Evolutionary conservation across 1,140 invertebrate species (phyloP).

Genomic region (Drosophila subobscura): DNA sequence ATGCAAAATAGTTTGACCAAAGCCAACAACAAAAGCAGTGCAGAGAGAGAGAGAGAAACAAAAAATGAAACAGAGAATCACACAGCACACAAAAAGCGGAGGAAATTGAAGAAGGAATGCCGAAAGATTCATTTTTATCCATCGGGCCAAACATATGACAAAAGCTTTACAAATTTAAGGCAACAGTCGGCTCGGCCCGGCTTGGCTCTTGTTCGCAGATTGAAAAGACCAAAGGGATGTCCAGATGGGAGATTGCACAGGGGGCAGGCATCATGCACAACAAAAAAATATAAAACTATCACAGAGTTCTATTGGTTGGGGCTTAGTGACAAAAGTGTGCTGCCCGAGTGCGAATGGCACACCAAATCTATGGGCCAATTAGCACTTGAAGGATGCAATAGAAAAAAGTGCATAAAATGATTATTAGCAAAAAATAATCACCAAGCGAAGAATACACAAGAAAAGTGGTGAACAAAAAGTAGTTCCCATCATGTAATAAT

Average conservation of each 20-base stretch:
- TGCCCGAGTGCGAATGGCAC: too few relatives aligned
- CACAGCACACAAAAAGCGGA: not conserved
- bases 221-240: constrained; percentile 19
- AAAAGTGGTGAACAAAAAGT: too few relatives aligned
- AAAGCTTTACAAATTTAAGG: constrained; percentile 10
- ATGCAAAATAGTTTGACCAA: constrained; percentile 56
- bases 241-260: not conserved
- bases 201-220: constrained; percentile 15
- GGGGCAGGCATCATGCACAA: too few relatives aligned
- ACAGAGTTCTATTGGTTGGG: not conserved
- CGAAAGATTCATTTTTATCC: constrained; percentile 38
- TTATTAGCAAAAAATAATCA: too few relatives aligned
- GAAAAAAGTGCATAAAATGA: too few relatives aligned
- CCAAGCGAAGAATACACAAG: too few relatives aligned
- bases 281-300: not conserved
- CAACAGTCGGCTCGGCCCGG: too few relatives aligned
- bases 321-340: too few relatives aligned
- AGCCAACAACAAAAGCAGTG: constrained; percentile 14
- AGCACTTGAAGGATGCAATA: too few relatives aligned
- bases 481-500: too few relatives aligned
- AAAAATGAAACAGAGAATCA: not conserved
- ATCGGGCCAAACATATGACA: constrained; percentile 32
- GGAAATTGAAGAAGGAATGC: constrained; percentile 26
- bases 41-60: constrained; percentile 1
- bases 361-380: too few relatives aligned